phyloP scores from a whole-genome alignment of 2,113 vertebrate genomes.

The Ptilonorhynchus violaceus region DNA sequence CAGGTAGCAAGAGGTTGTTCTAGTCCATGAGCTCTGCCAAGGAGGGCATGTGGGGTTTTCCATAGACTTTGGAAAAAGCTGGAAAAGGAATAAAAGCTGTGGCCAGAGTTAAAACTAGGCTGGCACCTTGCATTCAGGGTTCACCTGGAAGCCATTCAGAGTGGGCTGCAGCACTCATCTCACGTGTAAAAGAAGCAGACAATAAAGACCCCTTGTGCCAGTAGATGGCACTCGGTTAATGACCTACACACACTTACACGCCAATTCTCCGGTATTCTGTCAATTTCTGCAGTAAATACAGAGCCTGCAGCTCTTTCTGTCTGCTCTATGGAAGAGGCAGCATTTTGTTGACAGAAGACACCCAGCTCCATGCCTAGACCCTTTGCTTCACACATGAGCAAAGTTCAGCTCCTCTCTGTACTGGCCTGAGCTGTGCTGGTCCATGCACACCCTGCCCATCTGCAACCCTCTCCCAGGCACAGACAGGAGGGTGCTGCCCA shows the following conservation, averaged over 20 bases:
- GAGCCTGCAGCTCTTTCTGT: background rate
- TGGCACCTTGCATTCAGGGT: background rate
- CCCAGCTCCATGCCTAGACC: background rate
- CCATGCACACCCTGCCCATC: background rate
- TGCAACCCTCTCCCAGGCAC: background rate
- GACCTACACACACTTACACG: background rate
- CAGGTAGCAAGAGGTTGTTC: background rate
- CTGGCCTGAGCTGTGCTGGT: background rate
- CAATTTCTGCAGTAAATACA: background rate
- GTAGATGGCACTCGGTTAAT: conserved; percentile 13
- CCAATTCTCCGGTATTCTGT: background rate
- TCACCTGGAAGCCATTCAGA: background rate
- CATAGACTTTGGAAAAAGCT: background rate
- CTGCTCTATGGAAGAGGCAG: background rate
- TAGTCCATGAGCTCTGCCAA: background rate
- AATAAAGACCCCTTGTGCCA: background rate
- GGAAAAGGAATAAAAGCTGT: background rate
- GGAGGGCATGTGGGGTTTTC: background rate
- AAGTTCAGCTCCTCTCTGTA: background rate
- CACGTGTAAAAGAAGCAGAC: rapidly evolving
- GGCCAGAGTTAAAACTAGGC: background rate
- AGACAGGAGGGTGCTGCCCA: background rate
- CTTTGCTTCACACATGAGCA: rapidly evolving
- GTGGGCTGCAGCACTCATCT: background rate
- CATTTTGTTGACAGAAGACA: background rate